Evolutionary conservation across 1,140 invertebrate genomes (phyloP), one percentile per base, ranked within the genome.

Genomic region (Sycophaga agraensis): DNA sequence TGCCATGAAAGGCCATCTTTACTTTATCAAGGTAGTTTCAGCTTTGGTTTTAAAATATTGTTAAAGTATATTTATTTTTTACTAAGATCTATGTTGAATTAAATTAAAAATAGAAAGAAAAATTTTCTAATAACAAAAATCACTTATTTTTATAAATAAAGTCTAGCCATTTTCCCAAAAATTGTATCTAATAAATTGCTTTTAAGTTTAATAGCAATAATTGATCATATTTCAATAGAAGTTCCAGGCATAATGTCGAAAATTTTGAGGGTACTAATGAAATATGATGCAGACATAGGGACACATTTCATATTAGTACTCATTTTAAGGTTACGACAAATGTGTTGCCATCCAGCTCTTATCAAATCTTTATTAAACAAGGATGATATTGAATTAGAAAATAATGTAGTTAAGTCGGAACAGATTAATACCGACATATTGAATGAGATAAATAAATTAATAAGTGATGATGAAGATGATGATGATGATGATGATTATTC

Each of bases 341-440:
- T 91, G 55, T 93, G 91, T 75, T 89, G 89, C 70, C 91, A 94
- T 82, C 87, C 91, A 2, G 86, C 85, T 9, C 82, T 95, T 5
- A 89, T 93, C 56, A 82, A 82, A 65, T 72, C 76, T 72, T 87
- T 88, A 85, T 57, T 88, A 54, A 81, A 85, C 45, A 75, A 76
- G 42, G 82, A 80, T 51, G 65, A 74, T 9, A 64, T 71, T 39
- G 53, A 56, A 11, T 46, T 70, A 59, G 75, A 77, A 73, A 68
- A 80, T 68, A 70, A 70, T 53, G 70, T 82, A 59, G 72, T 3
- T 71, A 73, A 17, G 24, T 54, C 39, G 81, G 85, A 64, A 66
- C 85, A 19, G 84, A 87, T 70, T 74, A 69, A 64, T 19, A 64
- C 67, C 7, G 63, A 65, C 8, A 49, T 60, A 16, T 46, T 46